Evolutionary conservation across 2,113 vertebrate genomes (phyloP).

Genomic region (Ctenomys sociabilis): DNA sequence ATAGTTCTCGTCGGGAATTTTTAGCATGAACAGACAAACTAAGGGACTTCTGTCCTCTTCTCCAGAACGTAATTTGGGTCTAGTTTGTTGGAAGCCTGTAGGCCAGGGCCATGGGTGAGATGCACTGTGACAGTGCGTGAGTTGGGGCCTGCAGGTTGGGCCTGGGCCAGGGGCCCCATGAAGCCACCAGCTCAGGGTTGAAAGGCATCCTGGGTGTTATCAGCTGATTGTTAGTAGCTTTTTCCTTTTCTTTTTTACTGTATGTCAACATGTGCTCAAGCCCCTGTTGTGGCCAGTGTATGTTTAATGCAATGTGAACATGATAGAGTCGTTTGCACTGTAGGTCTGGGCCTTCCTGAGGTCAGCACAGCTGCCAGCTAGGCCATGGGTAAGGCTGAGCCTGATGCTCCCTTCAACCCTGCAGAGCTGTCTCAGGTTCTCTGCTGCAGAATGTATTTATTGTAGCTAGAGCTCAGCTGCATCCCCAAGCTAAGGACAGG

Average conservation of each 20-base stretch:
- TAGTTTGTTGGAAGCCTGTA: neutral
- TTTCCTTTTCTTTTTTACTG: conserved; percentile 62
- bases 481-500: neutral
- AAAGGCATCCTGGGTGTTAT: neutral
- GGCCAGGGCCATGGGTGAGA: conserved; percentile 60
- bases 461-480: neutral
- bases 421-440: neutral
- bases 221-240: neutral
- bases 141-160: neutral
- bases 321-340: conserved; percentile 64
- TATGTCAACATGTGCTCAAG: conserved; percentile 66
- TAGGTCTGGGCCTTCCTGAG: neutral
- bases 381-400: rapidly evolving
- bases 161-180: conserved; percentile 50
- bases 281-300: conserved; percentile 13
- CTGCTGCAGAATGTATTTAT: neutral
- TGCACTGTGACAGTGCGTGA: neutral
- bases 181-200: neutral
- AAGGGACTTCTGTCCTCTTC: conserved; percentile 39
- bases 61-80: conserved; percentile 48
- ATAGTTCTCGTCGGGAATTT: neutral
- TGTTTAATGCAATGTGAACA: neutral
- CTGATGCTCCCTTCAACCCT: neutral
- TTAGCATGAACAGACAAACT: conserved; percentile 51
- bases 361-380: neutral